Percentiles rank a stretch among this genome's conserved stretches.
Evolutionary conservation across 2,888 invertebrate species (phyloP).

Genomic region (Deilephila porcellus): DNA sequence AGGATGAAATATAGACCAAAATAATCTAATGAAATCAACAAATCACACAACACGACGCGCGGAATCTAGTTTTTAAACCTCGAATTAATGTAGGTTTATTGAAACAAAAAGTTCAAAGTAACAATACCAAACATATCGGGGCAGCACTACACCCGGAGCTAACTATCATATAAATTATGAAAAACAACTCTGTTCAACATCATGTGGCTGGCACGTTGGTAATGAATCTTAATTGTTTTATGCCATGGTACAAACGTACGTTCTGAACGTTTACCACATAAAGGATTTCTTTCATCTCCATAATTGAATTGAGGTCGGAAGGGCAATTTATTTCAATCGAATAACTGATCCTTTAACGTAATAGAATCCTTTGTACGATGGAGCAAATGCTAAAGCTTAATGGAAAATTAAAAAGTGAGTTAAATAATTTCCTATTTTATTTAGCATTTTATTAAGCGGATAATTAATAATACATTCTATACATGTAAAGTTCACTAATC

Average conservation of each 20-base stretch:
- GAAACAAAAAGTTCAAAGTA: conserved; percentile 56
- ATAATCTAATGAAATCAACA: background rate
- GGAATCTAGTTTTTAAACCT: conserved; percentile 40
- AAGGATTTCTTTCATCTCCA: conserved; percentile 36
- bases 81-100: conserved; percentile 47
- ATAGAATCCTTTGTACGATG: conserved; percentile 26
- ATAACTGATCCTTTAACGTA: conserved; percentile 25
- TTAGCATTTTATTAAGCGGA: background rate
- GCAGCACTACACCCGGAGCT: conserved; percentile 47
- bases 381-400: conserved; percentile 27
- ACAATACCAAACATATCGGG: conserved; percentile 50
- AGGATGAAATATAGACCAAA: background rate
- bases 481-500: no score
- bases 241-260: conserved; percentile 44
- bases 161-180: conserved; percentile 74
- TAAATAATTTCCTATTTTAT: conserved; percentile 9
- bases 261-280: conserved; percentile 42
- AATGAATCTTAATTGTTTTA: conserved; percentile 65
- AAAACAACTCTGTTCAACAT: conserved; percentile 72
- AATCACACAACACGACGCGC: background rate
- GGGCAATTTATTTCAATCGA: conserved; percentile 11
- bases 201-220: conserved; percentile 63
- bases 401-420: conserved; percentile 25
- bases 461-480: background rate
- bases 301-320: conserved; percentile 31